Evolutionary conservation across 2,888 invertebrate species (phyloP).

Genomic region (Drosophila neutralis): DNA sequence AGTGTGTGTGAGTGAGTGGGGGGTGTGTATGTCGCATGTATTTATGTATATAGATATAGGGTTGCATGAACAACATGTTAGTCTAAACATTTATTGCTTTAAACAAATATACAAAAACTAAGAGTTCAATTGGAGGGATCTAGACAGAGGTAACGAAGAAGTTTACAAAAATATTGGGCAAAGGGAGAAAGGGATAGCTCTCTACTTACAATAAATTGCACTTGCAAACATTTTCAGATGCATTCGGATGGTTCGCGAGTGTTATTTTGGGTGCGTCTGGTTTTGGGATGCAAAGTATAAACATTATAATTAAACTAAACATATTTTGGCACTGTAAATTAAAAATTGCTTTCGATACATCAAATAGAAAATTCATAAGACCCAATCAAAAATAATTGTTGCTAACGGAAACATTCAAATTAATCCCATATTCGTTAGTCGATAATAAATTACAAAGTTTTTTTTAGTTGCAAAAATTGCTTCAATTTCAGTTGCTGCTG

Average conservation of each 20-base stretch:
- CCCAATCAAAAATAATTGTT: conserved; percentile 17
- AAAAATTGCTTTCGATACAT: conserved; percentile 66
- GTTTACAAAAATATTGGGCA: conserved; percentile 43
- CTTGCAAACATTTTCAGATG: conserved; percentile 59
- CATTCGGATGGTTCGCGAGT: conserved; percentile 56
- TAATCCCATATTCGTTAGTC: conserved; percentile 30
- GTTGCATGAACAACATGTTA: conserved; percentile 49
- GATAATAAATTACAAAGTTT: conserved; percentile 66
- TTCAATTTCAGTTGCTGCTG: conserved; percentile 25
- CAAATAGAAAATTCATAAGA: conserved; percentile 43
- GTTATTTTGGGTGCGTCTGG: conserved; percentile 27
- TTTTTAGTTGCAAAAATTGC: conserved; percentile 32
- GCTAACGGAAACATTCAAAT: conserved; percentile 22
- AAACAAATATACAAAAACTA: conserved; percentile 62
- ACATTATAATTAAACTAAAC: conserved; percentile 77
- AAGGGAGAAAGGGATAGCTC: neutral
- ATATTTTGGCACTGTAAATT: conserved; percentile 82
- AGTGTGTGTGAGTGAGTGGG: conserved; percentile 19
- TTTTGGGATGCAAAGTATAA: conserved; percentile 38
- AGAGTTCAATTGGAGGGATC: conserved; percentile 21
- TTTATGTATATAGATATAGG: conserved; percentile 15
- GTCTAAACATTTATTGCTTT: conserved; percentile 53
- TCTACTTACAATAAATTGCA: conserved; percentile 61
- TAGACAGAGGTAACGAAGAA: conserved; percentile 38
- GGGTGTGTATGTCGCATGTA: conserved; percentile 21